These are phyloP conservation scores for Arbacia lixula DNA, from an alignment of 53 echinoderm and acorn worm species.

Conservation along the genomic window DNA sequence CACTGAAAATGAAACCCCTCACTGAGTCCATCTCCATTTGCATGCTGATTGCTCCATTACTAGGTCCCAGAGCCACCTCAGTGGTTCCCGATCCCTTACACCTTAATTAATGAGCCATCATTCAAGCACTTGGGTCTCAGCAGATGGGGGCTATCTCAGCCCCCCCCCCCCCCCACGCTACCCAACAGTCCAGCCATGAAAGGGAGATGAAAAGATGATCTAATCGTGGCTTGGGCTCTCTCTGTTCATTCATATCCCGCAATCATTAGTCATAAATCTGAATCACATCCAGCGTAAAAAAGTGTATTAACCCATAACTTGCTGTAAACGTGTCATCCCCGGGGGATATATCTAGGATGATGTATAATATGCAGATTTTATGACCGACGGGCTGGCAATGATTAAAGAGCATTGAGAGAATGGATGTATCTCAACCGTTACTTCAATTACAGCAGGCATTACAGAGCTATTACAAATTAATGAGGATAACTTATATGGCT, in stretches of 20 bases:
- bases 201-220: conserved; percentile 33
- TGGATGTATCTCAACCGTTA: too few relatives aligned
- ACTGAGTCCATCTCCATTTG: conserved; percentile 6
- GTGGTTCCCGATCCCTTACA: conserved; percentile 26
- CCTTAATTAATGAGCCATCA: conserved; percentile 34
- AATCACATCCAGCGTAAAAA: conserved; percentile 31
- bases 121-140: conserved; percentile 1
- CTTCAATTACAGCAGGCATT: too few relatives aligned
- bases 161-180: too few relatives aligned
- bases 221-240: conserved; percentile 33
- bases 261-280: conserved; percentile 45
- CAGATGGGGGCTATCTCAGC: too few relatives aligned
- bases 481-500: too few relatives aligned
- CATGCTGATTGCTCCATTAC: conserved; percentile 16
- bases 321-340: conserved; percentile 16
- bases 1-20: too few relatives aligned
- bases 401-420: too few relatives aligned
- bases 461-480: too few relatives aligned
- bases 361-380: neutral
- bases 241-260: conserved; percentile 30
- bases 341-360: conserved; percentile 5
- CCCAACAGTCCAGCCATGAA: too few relatives aligned
- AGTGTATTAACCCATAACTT: conserved; percentile 13
- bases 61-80: conserved; percentile 13
- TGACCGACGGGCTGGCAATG: too few relatives aligned